Percentiles rank a stretch among this genome's conserved stretches.
Evolutionary conservation across 2,113 vertebrate genomes (phyloP).

Genomic region (Speoplatyrhinus poulsoni): DNA sequence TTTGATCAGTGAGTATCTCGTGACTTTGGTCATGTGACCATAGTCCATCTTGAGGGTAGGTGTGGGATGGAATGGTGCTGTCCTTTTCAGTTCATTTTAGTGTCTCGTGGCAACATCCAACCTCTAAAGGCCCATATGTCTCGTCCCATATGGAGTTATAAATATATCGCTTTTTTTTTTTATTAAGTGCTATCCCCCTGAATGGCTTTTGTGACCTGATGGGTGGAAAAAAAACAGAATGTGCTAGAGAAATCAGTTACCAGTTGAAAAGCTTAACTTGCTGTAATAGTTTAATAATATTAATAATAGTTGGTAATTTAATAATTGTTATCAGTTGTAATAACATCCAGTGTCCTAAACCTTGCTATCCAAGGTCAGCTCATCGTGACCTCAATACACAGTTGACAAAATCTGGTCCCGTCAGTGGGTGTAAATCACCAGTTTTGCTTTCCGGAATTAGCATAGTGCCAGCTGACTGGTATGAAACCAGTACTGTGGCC

Average conservation of each 20-base stretch:
- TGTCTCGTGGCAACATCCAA: conserved; percentile 4
- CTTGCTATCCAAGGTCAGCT: conserved; percentile 44
- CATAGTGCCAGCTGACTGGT: conserved; percentile 61
- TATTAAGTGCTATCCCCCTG: conserved; percentile 19
- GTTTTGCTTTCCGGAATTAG: conserved; percentile 57
- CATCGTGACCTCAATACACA: conserved; percentile 38
- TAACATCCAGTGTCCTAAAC: conserved; percentile 27
- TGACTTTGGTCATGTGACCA: conserved; percentile 21
- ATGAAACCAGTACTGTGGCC: conserved; percentile 47
- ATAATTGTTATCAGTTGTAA: neutral
- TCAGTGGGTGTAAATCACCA: conserved; percentile 61
- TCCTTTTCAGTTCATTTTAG: conserved; percentile 9
- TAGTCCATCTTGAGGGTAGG: neutral
- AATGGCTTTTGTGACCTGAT: conserved; percentile 20
- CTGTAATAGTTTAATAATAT: neutral
- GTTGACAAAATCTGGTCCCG: conserved; percentile 62
- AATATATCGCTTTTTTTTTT: conserved; percentile 24
- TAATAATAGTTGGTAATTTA: neutral
- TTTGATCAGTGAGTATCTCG: conserved; percentile 91
- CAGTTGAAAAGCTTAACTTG: neutral
- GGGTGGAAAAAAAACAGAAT: conserved; percentile 9
- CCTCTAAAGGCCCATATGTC: neutral
- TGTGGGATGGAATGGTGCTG: conserved; percentile 1
- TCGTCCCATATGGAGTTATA: conserved; percentile 20
- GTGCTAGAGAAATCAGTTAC: neutral